Conservation (phyloP, 2,888 invertebrate genomes). For the Conchocele bisecta region DNA sequence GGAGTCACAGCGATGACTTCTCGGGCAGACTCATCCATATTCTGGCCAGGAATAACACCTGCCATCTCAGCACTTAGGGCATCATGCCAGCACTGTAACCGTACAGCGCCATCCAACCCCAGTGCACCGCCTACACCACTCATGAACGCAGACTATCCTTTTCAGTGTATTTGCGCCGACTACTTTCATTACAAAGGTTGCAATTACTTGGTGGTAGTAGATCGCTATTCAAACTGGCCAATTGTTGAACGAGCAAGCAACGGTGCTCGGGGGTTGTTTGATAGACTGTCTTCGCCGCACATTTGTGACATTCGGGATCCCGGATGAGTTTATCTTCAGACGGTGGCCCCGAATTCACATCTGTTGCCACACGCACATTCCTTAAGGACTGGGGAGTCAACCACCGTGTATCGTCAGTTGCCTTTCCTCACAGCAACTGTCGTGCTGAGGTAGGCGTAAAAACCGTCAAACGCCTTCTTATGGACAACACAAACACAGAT, state of each 20-base stretch:
- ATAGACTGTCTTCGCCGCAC: conserved; percentile 32
- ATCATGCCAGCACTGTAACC: conserved; percentile 27
- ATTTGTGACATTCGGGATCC: conserved; percentile 58
- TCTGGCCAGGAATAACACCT: no score
- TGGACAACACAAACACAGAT: conserved; percentile 59
- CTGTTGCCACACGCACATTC: conserved; percentile 48
- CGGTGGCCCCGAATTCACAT: conserved; percentile 59
- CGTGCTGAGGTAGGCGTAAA: conserved; percentile 67
- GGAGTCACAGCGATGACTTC: no score
- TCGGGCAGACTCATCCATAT: no score
- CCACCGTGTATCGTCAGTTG: no score
- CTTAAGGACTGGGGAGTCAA: conserved; percentile 59
- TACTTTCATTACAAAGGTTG: conserved; percentile 49
- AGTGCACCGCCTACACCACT: conserved; percentile 45
- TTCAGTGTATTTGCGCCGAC: conserved; percentile 44
- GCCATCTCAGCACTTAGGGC: not conserved
- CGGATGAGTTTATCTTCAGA: conserved; percentile 58
- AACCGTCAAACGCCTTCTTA: conserved; percentile 65
- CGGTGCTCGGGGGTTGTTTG: conserved; percentile 46
- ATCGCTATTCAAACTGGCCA: conserved; percentile 62
- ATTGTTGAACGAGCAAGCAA: conserved; percentile 48
- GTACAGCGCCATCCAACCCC: conserved; percentile 51
- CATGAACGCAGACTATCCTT: conserved; percentile 43
- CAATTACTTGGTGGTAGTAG: conserved; percentile 57
- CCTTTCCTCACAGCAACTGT: conserved; percentile 66